Base-by-base conservation (phyloP, 2,797 vertebrate genomes). In the Lepus townsendii region DNA sequence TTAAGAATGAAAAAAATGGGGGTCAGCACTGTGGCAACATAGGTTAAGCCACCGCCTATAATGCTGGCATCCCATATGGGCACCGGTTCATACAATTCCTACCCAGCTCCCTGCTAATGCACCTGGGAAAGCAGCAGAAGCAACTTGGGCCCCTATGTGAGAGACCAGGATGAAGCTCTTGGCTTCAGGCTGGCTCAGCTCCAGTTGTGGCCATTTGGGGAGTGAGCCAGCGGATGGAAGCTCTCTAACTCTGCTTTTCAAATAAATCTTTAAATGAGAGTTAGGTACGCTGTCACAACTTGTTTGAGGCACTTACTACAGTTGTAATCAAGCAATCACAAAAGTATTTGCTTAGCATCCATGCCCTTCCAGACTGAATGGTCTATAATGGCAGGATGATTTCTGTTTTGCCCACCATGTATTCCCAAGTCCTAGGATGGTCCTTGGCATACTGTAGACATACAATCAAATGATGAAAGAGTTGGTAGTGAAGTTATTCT, bases 281-380 rank as follows among this genome's bases (percentile, higher is more conserved):
- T 30, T 62, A 92, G 72, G n/a, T 7, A 66, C 32, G 47, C 26
- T 71, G 27, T 83, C 47, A 91, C 26, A 68, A 66, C n/a, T 75
- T 94, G 54, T 88, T 77, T 78, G 92, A 16, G 83, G n/a, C 50
- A 54, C 7, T 88, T 68, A 79, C 2, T 7, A 35, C 22, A 62
- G 73, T 66, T 66, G 19, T 32, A 95, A 72, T 83, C 72, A 91
- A 71, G n/a, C 47, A 32, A 77, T 62, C 84, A n/a, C 30, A 1
- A 27, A 91, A 78, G 63, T 72, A 68, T 88, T 83, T 82, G 38
- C 47, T 86, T 87, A 72, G 76, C 71, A 24, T 32, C 27, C 42
- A 76, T 66, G 22, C 9, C 16, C 47, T 11, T 72, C 35, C 65
- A 80, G 35, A 82, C 35, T 19, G 10, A 90, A 93, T 60, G 57